Percentiles rank a stretch among this genome's conserved stretches.
phyloP scores from a whole-genome alignment of 2,797 vertebrate genomes.

The Naso thynnoides region DNA sequence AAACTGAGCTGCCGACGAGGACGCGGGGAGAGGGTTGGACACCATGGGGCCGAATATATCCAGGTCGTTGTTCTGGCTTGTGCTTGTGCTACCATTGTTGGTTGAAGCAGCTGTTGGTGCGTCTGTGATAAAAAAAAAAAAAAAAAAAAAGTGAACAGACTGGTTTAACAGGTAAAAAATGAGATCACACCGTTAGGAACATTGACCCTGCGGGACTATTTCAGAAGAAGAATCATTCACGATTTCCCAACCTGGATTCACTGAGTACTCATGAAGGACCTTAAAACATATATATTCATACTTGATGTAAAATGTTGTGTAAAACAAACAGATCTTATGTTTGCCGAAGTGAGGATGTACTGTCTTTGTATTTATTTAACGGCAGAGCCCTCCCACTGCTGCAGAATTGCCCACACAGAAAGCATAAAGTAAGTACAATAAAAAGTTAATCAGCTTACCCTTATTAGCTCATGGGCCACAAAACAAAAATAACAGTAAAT shows the following conservation, averaged over 20 bases:
- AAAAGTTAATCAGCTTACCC: constrained; percentile 41
- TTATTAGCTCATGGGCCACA: constrained; percentile 30
- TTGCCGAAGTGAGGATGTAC: constrained; percentile 2
- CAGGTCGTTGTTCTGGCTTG: constrained; percentile 91
- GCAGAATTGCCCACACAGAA: constrained; percentile 17
- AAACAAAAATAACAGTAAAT: constrained; percentile 48
- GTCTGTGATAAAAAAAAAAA: constrained; percentile 86
- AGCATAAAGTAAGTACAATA: constrained; percentile 16
- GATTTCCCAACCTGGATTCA: background rate
- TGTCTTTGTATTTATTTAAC: constrained; percentile 23
- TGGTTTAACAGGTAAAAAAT: constrained; percentile 41
- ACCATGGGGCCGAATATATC: constrained; percentile 99
- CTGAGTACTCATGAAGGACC: background rate
- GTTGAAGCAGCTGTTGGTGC: constrained; percentile 85
- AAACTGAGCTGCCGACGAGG: constrained; percentile 82
- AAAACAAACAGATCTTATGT: constrained; percentile 16
- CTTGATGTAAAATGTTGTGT: constrained; percentile 2
- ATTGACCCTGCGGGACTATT: background rate
- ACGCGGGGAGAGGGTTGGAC: constrained; percentile 94
- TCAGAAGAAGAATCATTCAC: background rate
- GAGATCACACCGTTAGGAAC: background rate
- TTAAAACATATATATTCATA: constrained; percentile 11
- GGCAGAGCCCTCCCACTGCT: constrained; percentile 18
- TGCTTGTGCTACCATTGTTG: constrained; percentile 86
- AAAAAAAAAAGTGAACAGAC: constrained; percentile 45